Base-by-base conservation (phyloP, 1,140 invertebrate species). In the Amyelois transitella region DNA sequence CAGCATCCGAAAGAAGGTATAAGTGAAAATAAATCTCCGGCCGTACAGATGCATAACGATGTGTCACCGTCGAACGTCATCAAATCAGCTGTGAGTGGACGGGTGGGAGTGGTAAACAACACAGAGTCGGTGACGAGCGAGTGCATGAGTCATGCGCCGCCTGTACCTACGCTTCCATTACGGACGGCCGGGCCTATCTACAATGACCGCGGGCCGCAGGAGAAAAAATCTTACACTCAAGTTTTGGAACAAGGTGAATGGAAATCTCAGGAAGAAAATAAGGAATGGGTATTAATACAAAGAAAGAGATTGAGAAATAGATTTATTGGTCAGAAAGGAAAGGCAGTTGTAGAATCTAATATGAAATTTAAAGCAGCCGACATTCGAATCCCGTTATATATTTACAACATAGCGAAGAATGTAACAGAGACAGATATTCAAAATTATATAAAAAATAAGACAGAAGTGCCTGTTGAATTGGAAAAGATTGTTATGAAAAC, bases 241-340 rank as follows among this genome's bases (percentile, higher is more conserved):
- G 43, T 43, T 43, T 43, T 43, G 43, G n/a, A 43, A 43, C 43
- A 14, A 43, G 43, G 43, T 43, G 43, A 43, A 43, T 43, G 43
- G 6, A 43, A 43, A 14, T 17, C 43, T n/a, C 43, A 43, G 17
- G n/a, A 5, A 43, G n/a, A 43, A 43, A 43, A n/a, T 43, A n/a
- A 43, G 43, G 4, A n/a, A n/a, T 43, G 43, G 43, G n/a, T n/a
- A n/a, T n/a, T n/a, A n/a, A n/a, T n/a, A n/a, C n/a, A n/a, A n/a
- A n/a, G n/a, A n/a, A n/a, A n/a, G n/a, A n/a, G n/a, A n/a, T n/a
- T n/a, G n/a, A n/a, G n/a, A n/a, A n/a, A n/a, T n/a, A n/a, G n/a
- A n/a, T n/a, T n/a, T n/a, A n/a, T n/a, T n/a, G n/a, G n/a, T n/a
- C n/a, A n/a, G n/a, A n/a, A n/a, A n/a, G n/a, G n/a, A n/a, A n/a